A percentile compares a stretch with the other conserved stretches of the same genome.
phyloP scores from a whole-genome alignment of 2,113 vertebrate species.

The Cephalophus harveyi region DNA sequence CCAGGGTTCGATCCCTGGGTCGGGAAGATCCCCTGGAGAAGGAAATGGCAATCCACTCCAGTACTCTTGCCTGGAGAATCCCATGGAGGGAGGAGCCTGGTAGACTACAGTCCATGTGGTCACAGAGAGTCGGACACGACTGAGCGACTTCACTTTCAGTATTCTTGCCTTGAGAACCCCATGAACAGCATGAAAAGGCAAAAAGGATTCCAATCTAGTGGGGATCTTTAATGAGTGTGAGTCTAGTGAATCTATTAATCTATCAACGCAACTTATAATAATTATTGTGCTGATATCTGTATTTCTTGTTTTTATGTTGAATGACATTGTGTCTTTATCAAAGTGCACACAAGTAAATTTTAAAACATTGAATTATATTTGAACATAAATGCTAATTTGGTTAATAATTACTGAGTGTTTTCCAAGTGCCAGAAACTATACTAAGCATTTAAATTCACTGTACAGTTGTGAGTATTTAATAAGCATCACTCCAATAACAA shows the following conservation, averaged over 20 bases:
- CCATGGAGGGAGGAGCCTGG: too few species aligned
- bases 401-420: constrained; percentile 39
- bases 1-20: too few species aligned
- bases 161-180: neutral
- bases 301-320: neutral
- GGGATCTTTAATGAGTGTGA: neutral
- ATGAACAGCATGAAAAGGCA: neutral
- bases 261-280: neutral
- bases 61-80: too few species aligned
- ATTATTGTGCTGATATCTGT: neutral
- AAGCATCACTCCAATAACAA: neutral
- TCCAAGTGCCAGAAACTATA: neutral
- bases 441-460: constrained; percentile 13
- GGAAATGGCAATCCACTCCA: too few species aligned
- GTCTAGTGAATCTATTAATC: neutral
- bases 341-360: neutral
- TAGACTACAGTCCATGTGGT: too few species aligned
- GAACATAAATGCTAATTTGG: neutral
- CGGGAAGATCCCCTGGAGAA: too few species aligned
- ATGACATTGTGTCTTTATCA: neutral
- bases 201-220: neutral
- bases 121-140: too few species aligned
- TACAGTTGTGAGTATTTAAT: neutral
- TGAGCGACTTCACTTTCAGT: neutral
- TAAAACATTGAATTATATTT: constrained; percentile 20